Evolutionary conservation across 1,140 invertebrate species (phyloP), one percentile per base, ranked within the genome.

Genomic region (Anoplophora glabripennis): DNA sequence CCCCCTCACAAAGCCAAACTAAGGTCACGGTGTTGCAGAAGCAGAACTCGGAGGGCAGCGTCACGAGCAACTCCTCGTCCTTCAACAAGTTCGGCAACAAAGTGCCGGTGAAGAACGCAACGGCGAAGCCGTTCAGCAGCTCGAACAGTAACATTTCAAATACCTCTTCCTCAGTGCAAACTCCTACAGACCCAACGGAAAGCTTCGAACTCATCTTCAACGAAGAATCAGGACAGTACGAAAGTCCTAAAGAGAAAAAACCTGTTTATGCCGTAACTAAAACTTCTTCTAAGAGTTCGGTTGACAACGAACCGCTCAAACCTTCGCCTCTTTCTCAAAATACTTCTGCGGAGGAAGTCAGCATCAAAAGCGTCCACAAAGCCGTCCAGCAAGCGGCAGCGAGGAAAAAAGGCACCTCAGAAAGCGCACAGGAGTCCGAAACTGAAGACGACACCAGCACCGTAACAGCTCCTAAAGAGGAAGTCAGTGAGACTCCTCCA

Each of bases 51-150:
- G 69, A 74, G 53, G 65, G 68, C 34, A 68, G 55, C 44, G 57
- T 63, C 11, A 60, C 49, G 1, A 64, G 64, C 44, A 61, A 45
- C 35, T 33, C 56, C 59, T 41, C 59, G 62, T 64, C 64, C 21
- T 66, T 67, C 45, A 64, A 61, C 35, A 75, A 55, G 52, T 66
- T 53, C 57, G 57, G 59, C 64, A 55, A 68, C 59, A 73, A 67
- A 74, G 51, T 61, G 65, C 33, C 55, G 1, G 72, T 78, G 1
- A 76, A 71, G 62, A 78, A 78, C 61, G 62, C 75, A 11, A 72
- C 68, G 4, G 67, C 77, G 0, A 75, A 76, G 63, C 77, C 77
- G n/a, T 78, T 77, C 58, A 68, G 61, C 51, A 62, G 48, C 59
- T 65, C 65, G 57, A 69, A 66, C 8, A 70, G 66, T 15, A 75